phyloP scores from a whole-genome alignment of 2,797 vertebrate genomes.

The Notoglanidium macrostoma region DNA sequence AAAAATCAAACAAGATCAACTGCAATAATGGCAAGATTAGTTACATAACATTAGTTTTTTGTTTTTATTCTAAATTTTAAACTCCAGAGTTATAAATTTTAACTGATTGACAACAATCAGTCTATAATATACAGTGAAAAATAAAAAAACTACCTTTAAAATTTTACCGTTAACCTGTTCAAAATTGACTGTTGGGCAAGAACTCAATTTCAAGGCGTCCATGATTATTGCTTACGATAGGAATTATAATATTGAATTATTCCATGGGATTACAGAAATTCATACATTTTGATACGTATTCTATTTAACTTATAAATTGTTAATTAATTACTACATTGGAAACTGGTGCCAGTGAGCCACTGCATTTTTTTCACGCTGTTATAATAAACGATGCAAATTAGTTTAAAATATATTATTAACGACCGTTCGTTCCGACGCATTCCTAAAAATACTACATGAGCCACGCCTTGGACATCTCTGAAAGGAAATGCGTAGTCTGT shows the following conservation, averaged over 20 bases:
- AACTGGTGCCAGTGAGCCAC: background rate
- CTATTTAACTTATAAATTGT: background rate
- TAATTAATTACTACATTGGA: background rate
- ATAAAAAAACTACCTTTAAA: too few species aligned
- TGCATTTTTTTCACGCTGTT: background rate
- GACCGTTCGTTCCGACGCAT: background rate
- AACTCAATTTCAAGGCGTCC: too few species aligned
- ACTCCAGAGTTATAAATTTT: too few species aligned
- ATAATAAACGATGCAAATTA: background rate
- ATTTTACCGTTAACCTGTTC: too few species aligned
- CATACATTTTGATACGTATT: too few species aligned
- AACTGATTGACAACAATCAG: background rate
- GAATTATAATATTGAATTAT: too few species aligned
- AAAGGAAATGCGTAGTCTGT: background rate
- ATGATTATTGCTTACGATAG: too few species aligned
- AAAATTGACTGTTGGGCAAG: too few species aligned
- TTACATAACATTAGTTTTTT: background rate
- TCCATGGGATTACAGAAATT: too few species aligned
- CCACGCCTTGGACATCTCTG: background rate
- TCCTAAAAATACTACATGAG: background rate
- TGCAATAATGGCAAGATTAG: background rate
- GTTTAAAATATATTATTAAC: background rate
- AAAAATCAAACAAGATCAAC: background rate
- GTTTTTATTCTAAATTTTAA: too few species aligned
- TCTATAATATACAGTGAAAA: too few species aligned